Base-by-base conservation (phyloP, 2,113 vertebrate genomes). In the Tricholaema leucomelas region DNA sequence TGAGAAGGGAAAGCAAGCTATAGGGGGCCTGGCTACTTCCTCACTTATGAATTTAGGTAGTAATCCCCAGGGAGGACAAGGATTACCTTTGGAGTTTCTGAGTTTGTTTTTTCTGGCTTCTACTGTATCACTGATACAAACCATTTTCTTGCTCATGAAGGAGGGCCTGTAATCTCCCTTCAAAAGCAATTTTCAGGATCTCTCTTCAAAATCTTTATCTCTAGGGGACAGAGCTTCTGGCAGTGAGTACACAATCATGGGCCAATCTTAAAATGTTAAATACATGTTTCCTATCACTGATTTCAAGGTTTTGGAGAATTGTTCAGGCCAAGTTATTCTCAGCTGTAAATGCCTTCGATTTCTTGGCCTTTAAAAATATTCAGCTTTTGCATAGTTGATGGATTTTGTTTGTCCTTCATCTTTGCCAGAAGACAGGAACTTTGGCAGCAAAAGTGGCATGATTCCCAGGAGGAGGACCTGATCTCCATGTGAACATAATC, bases 321-420 rank as follows among this genome's bases (percentile, higher is more conserved):
- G 25, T 9, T 1, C 74, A 27, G 14, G 56, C 75, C 82, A 86
- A 66, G 25, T 59, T 92, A 7, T 90, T 91, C 44, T 79, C 50
- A 85, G 16, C 40, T 75, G 33, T 77, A 95, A 85, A 88, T 90
- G 65, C 46, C 8, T 96, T 55, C 31, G 63, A 28, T 91, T 84
- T 75, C 64, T 88, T 90, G 75, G 60, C 60, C 31, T 86, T 79
- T 82, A 84, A 78, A 56, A 84, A 46, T 83, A 38, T 46, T 85
- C 35, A 79, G 16, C 38, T 75, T 91, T 93, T 82, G 52, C 59
- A 44, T 81, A 89, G 59, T 81, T 94, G 78, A 90, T 86, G 40
- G 40, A 92, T 91, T 88, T 77, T 0, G 3, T 89, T 88, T 61
- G 27, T 58, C 60, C 54, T 86, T 91, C 40, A 40, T 82, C n/a